Base-by-base conservation (phyloP, 1,140 invertebrate species). In the Platyura marginata region DNA sequence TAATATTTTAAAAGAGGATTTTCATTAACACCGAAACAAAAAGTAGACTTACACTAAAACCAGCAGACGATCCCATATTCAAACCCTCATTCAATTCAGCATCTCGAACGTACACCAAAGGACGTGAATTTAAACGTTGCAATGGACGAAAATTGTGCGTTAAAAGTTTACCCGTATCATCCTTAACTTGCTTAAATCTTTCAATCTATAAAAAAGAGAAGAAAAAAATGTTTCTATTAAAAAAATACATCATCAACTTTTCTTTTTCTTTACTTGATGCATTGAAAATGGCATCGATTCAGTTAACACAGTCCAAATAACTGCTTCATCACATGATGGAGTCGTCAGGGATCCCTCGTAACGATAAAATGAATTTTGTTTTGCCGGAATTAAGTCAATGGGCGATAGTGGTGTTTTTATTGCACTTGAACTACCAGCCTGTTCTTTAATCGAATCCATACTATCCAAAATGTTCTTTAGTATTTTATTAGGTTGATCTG, bases 301-400 rank as follows among this genome's bases (percentile, higher is more conserved):
- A 1, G 69, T 64, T 42, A 83, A 68, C 3, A 87, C 64, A 5
- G 77, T 78, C 82, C 82, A 87, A 2, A 70, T 68, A 2, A 86
- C 79, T 18, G 68, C 66, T 53, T 85, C 79, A 34, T 70, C 68
- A 48, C 82, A 87, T 1, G 58, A 62, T 2, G 82, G 82, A 4
- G 81, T 84, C 2, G 82, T 86, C 32, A 86, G 58, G 0, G 80
- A 83, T 2, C 82, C 82, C 3, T 68, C 50, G 51, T 87, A 87
- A 2, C 71, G 63, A 52, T 71, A 84, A 55, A 72, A 79, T 1
- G 57, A 62, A 2, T 57, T 61, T 23, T 49, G 54, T 49, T 72
- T 63, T 37, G 57, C 59, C 4, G 75, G 74, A 16, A 77, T 43
- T 20, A 77, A 55, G 13, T 63, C 53, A 5, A 46, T 47, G 3